These are phyloP conservation scores for Drosophila prostipennis DNA, from an alignment of 2,888 invertebrate species.

Conservation along the genomic window DNA sequence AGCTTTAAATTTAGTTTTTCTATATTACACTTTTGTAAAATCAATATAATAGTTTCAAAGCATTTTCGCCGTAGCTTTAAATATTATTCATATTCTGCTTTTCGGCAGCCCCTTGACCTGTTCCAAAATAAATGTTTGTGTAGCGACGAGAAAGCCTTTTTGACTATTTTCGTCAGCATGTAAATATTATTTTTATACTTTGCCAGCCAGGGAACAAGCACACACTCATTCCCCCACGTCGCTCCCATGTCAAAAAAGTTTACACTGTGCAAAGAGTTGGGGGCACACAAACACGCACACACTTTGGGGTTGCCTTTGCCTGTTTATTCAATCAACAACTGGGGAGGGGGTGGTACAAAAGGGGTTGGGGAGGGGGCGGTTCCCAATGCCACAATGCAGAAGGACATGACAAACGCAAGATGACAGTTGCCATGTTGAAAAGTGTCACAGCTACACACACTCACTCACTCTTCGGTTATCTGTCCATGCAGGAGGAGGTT, in stretches of 20 bases:
- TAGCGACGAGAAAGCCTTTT: conserved; percentile 41
- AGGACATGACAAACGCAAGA: conserved; percentile 74
- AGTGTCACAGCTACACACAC: conserved; percentile 51
- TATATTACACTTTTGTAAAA: too few relatives aligned
- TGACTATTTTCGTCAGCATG: conserved; percentile 45
- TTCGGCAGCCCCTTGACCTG: conserved; percentile 39
- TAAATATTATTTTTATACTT: conserved; percentile 73
- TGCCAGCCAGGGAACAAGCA: conserved; percentile 40
- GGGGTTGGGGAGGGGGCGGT: background rate
- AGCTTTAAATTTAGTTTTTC: too few relatives aligned
- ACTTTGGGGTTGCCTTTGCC: conserved; percentile 48
- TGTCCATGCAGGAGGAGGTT: conserved; percentile 21
- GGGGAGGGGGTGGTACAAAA: conserved; percentile 2
- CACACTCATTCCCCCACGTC: conserved; percentile 5
- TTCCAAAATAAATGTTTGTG: conserved; percentile 15
- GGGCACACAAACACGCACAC: conserved; percentile 21
- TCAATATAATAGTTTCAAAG: background rate
- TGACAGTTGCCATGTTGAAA: conserved; percentile 75
- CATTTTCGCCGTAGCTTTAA: conserved; percentile 2
- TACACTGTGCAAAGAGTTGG: conserved; percentile 31
- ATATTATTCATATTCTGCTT: conserved; percentile 12
- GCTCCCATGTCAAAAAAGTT: conserved; percentile 44
- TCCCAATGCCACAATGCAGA: conserved; percentile 69
- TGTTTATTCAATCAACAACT: conserved; percentile 76
- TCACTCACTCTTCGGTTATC: conserved; percentile 15